phyloP scores from a whole-genome alignment of 2,888 invertebrate genomes.

The Tipula vernalis region DNA sequence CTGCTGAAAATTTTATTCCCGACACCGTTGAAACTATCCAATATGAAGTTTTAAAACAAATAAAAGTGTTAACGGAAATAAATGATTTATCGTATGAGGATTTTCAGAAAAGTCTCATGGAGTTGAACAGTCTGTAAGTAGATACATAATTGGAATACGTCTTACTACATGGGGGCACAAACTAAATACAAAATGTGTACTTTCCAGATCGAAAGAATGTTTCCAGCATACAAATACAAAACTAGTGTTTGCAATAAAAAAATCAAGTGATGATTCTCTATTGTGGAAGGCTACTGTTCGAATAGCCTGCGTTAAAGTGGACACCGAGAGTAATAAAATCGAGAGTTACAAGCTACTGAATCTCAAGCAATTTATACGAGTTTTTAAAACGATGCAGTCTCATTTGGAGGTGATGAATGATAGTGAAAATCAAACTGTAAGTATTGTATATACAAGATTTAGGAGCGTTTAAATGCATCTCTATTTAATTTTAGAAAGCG shows the following conservation, averaged over 20 bases:
- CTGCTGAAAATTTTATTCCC: conserved; percentile 22
- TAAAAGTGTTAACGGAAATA: conserved; percentile 34
- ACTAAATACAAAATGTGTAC: conserved; percentile 5
- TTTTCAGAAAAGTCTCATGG: conserved; percentile 42
- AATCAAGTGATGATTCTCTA: conserved; percentile 47
- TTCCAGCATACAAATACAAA: conserved; percentile 48
- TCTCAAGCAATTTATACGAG: conserved; percentile 50
- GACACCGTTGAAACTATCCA: conserved; percentile 23
- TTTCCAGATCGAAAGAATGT: conserved; percentile 43
- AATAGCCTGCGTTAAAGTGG: conserved; percentile 49
- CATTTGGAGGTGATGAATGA: conserved; percentile 33
- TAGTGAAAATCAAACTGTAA: conserved; percentile 26
- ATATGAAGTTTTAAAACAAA: conserved; percentile 29
- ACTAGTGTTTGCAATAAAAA: conserved; percentile 50
- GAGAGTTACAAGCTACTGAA: conserved; percentile 46
- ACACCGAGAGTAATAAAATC: conserved; percentile 39
- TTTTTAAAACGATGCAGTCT: conserved; percentile 42
- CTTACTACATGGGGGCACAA: background rate
- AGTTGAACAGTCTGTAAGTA: conserved; percentile 49
- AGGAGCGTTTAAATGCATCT: too few relatives aligned
- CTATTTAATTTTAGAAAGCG: background rate
- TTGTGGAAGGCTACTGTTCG: conserved; percentile 58
- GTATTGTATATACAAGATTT: background rate
- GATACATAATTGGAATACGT: conserved; percentile 5
- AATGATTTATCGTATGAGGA: conserved; percentile 42